Evolutionary conservation across 2,113 vertebrate genomes (phyloP).

Genomic region (Chaenogobius annularis): DNA sequence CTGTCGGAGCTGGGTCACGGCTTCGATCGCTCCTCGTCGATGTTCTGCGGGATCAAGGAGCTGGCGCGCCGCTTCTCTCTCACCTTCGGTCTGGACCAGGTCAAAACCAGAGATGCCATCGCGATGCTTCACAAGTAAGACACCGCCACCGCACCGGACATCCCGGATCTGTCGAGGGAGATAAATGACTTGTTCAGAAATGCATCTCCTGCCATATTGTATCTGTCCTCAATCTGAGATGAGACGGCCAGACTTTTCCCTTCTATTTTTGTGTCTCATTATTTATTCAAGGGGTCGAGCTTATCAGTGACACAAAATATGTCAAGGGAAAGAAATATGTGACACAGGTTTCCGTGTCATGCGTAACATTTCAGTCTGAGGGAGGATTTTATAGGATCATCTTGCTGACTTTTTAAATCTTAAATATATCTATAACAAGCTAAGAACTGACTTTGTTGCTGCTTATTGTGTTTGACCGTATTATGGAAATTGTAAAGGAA

Average conservation of each 20-base stretch:
- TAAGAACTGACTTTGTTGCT: no score
- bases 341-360: not conserved
- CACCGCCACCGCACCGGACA: conserved; percentile 4
- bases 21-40: conserved; percentile 92
- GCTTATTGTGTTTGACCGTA: no score
- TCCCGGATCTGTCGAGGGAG: conserved; percentile 32
- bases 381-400: not conserved
- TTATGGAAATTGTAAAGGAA: no score
- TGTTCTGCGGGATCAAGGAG: conserved; percentile 98
- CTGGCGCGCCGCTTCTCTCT: conserved; percentile 96
- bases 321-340: not conserved
- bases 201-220: conserved; percentile 12
- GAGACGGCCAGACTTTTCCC: conserved; percentile 20
- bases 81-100: conserved; percentile 96
- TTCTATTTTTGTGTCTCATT: conserved; percentile 13
- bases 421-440: no score
- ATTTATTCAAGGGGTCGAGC: not conserved
- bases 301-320: not conserved
- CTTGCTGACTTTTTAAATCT: no score
- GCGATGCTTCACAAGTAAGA: conserved; percentile 99
- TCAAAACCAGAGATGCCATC: conserved; percentile 98
- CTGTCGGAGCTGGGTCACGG: conserved; percentile 94
- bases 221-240: conserved; percentile 27
- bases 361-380: not conserved
- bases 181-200: conserved; percentile 38